phyloP scores from a whole-genome alignment of 1,140 invertebrate species.

The Zaprionus ghesquierei region DNA sequence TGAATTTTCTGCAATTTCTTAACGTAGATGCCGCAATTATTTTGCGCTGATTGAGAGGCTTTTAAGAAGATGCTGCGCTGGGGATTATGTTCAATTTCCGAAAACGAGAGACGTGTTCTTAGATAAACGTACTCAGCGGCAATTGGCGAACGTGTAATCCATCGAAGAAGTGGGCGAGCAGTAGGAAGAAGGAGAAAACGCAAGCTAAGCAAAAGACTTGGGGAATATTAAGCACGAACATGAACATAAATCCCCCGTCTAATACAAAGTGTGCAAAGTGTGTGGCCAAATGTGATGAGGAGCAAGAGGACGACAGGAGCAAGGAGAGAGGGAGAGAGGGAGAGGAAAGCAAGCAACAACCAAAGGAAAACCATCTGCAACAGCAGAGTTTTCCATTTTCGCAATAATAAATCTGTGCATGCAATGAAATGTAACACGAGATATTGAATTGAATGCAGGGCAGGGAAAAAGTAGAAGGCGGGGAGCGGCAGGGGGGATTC shows the following conservation, averaged over 20 bases:
- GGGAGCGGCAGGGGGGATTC: background rate
- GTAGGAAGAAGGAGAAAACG: background rate
- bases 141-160: constrained; percentile 24
- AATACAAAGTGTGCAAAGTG: constrained; percentile 7
- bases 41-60: background rate
- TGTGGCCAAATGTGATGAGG: constrained; percentile 13
- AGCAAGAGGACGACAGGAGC: background rate
- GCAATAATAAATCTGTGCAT: constrained; percentile 76
- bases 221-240: constrained; percentile 31
- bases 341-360: background rate
- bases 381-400: constrained; percentile 53
- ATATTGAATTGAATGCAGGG: constrained; percentile 77
- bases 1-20: background rate
- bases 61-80: background rate
- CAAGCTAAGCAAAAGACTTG: constrained; percentile 15
- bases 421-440: constrained; percentile 82
- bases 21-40: background rate
- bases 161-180: background rate
- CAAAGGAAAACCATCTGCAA: constrained; percentile 41
- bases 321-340: background rate
- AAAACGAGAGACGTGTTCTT: background rate
- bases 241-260: constrained; percentile 34
- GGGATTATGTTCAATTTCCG: background rate
- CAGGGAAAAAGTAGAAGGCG: background rate
- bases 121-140: constrained; percentile 4